A percentile compares a stretch with the other conserved stretches of the same genome.
These are phyloP conservation scores for Listrodromus nycthemerus DNA, from an alignment of 2,888 invertebrate species.

Conservation along the genomic window DNA sequence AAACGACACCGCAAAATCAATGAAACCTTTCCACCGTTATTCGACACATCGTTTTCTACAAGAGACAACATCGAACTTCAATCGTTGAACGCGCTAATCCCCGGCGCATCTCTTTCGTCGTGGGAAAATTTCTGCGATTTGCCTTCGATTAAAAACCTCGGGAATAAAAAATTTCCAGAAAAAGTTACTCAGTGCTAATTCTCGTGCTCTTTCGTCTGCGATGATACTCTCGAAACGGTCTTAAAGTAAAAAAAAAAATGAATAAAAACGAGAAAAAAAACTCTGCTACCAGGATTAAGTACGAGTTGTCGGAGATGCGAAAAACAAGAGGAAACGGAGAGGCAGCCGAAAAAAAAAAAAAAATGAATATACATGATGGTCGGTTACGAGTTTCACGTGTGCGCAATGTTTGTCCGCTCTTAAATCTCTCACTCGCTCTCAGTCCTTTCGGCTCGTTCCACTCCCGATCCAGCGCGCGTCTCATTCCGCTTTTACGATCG, in stretches of 20 bases:
- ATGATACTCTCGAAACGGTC: not conserved
- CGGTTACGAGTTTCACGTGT: conserved; percentile 66
- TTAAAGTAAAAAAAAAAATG: not conserved
- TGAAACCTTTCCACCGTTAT: not conserved
- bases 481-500: conserved; percentile 64
- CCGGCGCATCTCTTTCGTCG: not conserved
- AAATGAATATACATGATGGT: conserved; percentile 27
- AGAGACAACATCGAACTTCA: not conserved
- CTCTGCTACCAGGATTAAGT: conserved; percentile 2
- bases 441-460: conserved; percentile 20
- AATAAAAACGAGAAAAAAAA: conserved; percentile 2
- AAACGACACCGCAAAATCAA: not conserved
- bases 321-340: conserved; percentile 5
- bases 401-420: conserved; percentile 65
- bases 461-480: conserved; percentile 23
- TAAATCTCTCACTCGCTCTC: conserved; percentile 58
- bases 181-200: conserved; percentile 22
- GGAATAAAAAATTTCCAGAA: not conserved
- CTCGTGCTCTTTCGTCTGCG: conserved; percentile 13
- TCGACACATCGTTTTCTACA: not conserved
- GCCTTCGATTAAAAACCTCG: not conserved
- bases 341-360: conserved; percentile 9
- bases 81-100: not conserved
- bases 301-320: conserved; percentile 31
- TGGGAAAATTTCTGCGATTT: not conserved